Percentiles rank a stretch among this genome's conserved stretches.
These are phyloP conservation scores for Pteropus rufus DNA, from an alignment of 2,797 vertebrate genomes.

Conservation along the genomic window DNA sequence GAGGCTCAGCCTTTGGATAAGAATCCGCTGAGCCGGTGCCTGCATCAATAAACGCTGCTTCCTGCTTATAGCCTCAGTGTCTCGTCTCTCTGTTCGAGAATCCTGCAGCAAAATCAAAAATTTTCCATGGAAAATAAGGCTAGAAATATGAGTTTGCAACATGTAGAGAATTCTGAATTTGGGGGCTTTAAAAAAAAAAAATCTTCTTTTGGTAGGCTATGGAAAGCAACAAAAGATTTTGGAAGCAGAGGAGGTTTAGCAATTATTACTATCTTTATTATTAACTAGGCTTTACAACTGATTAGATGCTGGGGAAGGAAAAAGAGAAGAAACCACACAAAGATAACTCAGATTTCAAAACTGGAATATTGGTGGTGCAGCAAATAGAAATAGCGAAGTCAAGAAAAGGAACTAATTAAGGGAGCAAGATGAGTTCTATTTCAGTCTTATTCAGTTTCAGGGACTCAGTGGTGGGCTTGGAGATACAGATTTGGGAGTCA, in stretches of 20 bases:
- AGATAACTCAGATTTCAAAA: slow-evolving; percentile 24
- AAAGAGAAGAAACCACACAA: not conserved
- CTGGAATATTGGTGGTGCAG: not conserved
- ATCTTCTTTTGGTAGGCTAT: not conserved
- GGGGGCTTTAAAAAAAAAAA: not conserved
- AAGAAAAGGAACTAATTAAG: slow-evolving; percentile 4
- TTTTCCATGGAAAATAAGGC: not conserved
- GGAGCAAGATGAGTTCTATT: not conserved
- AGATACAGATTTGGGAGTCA: slow-evolving; percentile 27
- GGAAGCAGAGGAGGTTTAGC: not conserved
- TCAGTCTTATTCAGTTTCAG: slow-evolving; percentile 27
- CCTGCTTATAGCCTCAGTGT: too few relatives aligned
- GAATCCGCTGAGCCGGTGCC: too few relatives aligned
- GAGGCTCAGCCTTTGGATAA: too few relatives aligned
- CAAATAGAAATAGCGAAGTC: slow-evolving; percentile 5
- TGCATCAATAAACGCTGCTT: too few relatives aligned
- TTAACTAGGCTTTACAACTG: not conserved
- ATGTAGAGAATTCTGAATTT: slow-evolving; percentile 18
- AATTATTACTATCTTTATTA: not conserved
- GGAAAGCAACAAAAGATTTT: not conserved
- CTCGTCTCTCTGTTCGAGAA: too few relatives aligned
- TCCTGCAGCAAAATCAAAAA: too few relatives aligned
- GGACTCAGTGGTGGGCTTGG: not conserved
- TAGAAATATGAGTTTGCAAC: not conserved
- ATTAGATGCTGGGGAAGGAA: not conserved